Percentiles rank a stretch among this genome's conserved stretches.
phyloP scores from a whole-genome alignment of 2,888 invertebrate species.

The Ypsolopha scabrella region DNA sequence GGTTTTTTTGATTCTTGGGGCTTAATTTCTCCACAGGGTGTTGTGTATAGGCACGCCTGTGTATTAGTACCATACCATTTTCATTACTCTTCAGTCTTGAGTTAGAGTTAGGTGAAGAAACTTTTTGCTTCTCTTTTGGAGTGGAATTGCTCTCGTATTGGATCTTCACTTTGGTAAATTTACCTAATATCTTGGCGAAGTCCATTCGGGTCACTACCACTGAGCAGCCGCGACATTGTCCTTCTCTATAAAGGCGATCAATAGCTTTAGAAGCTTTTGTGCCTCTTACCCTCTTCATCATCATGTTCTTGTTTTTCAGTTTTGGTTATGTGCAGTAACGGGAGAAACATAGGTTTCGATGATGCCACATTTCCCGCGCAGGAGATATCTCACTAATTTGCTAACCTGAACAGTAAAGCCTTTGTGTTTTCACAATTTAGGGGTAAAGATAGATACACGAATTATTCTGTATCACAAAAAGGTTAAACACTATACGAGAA shows the following conservation, averaged over 20 bases:
- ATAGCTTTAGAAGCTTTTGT: slow-evolving; percentile 45
- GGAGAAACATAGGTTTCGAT: slow-evolving; percentile 23
- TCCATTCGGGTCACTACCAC: slow-evolving; percentile 60
- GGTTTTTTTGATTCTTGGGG: slow-evolving; percentile 11
- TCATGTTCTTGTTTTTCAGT: slow-evolving; percentile 3
- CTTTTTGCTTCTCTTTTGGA: slow-evolving; percentile 30
- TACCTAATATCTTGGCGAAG: slow-evolving; percentile 61
- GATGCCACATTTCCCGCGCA: slow-evolving; percentile 66
- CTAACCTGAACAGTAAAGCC: not conserved
- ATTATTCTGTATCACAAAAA: slow-evolving; percentile 10
- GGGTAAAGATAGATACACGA: not conserved
- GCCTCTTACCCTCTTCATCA: slow-evolving; percentile 16
- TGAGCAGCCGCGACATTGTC: slow-evolving; percentile 56
- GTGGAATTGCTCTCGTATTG: slow-evolving; percentile 51
- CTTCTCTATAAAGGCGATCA: slow-evolving; percentile 50
- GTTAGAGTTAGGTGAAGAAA: slow-evolving; percentile 26
- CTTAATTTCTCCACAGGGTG: slow-evolving; percentile 33
- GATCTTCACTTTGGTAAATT: slow-evolving; percentile 63
- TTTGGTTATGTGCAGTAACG: slow-evolving; percentile 14
- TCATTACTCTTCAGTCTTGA: slow-evolving; percentile 50
- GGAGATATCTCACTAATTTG: slow-evolving; percentile 8
- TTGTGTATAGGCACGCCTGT: slow-evolving; percentile 38
- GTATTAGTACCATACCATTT: slow-evolving; percentile 57
- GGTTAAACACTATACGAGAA: slow-evolving; percentile 12
- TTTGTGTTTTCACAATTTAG: not conserved